A percentile compares a stretch with the other conserved stretches of the same genome.
Evolutionary conservation across 2,113 vertebrate species (phyloP).

Genomic region (Hippocampus abdominalis): DNA sequence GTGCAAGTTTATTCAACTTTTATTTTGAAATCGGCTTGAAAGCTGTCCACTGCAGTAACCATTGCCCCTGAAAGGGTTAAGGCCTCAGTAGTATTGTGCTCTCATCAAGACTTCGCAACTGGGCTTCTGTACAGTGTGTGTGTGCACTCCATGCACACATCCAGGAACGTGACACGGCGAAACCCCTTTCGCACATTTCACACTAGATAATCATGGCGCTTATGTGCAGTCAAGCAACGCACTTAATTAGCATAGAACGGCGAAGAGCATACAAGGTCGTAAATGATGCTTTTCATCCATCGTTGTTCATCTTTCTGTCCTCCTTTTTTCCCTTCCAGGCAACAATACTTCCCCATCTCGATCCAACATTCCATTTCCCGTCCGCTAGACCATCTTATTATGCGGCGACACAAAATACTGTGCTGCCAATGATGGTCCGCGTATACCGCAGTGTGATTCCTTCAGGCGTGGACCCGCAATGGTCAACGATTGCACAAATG

Average conservation of each 20-base stretch:
- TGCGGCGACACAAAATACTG: slow-evolving; percentile 17
- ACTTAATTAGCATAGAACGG: not conserved
- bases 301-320: slow-evolving; percentile 1
- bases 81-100: not conserved
- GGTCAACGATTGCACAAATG: too few relatives aligned
- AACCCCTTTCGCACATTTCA: slow-evolving; percentile 29
- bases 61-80: too few relatives aligned
- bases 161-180: slow-evolving; percentile 8
- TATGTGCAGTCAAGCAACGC: slow-evolving; percentile 10
- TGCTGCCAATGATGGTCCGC: not conserved
- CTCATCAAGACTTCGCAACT: slow-evolving; percentile 28
- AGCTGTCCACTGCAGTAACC: too few relatives aligned
- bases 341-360: slow-evolving; percentile 18
- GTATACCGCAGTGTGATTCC: slow-evolving; percentile 16
- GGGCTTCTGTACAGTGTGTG: slow-evolving; percentile 34
- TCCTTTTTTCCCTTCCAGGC: not conserved
- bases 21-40: too few relatives aligned
- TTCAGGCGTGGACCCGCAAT: slow-evolving; percentile 32
- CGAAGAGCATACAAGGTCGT: not conserved
- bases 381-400: slow-evolving; percentile 25
- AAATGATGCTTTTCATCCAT: slow-evolving; percentile 25
- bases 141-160: slow-evolving; percentile 6
- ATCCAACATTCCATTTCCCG: slow-evolving; percentile 44
- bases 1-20: too few relatives aligned
- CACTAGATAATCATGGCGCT: slow-evolving; percentile 28